Percentiles rank a stretch among this genome's conserved stretches.
These are phyloP conservation scores for Pseudomyrmex gracilis DNA, from an alignment of 1,140 invertebrate genomes.

Conservation along the genomic window DNA sequence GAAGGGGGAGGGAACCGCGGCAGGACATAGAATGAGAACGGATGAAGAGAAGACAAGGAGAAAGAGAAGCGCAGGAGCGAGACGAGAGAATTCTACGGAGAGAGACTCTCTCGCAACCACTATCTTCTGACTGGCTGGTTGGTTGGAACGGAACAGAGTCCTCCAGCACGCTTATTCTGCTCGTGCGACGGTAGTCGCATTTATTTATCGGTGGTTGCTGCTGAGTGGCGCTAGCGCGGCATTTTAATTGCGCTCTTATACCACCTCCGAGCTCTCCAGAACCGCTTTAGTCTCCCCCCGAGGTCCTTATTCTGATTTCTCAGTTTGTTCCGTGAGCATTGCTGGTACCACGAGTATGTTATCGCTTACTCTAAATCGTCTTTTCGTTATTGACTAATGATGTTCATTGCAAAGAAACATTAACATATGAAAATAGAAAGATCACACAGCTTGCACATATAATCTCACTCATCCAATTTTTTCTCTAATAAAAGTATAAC, in stretches of 20 bases:
- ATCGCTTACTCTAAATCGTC: conserved; percentile 71
- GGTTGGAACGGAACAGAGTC: conserved; percentile 67
- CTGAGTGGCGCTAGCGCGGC: conserved; percentile 85
- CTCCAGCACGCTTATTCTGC: conserved; percentile 80
- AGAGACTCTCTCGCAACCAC: conserved; percentile 66
- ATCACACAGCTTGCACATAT: conserved; percentile 10
- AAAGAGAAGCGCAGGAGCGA: conserved; percentile 30
- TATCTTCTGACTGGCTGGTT: conserved; percentile 66
- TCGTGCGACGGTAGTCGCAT: conserved; percentile 76
- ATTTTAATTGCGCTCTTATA: conserved; percentile 85
- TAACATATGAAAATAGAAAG: neutral
- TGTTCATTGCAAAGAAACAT: neutral
- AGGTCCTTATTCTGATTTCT: conserved; percentile 28
- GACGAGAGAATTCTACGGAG: conserved; percentile 66
- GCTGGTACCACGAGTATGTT: conserved; percentile 46
- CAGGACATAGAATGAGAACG: conserved; percentile 19
- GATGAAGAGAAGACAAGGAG: conserved; percentile 29
- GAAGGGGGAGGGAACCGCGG: conserved; percentile 29
- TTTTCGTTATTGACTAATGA: neutral
- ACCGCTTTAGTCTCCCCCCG: conserved; percentile 35
- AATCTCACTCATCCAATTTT: neutral
- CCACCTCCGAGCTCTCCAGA: conserved; percentile 74
- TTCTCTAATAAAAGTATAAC: neutral
- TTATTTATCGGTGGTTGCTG: conserved; percentile 85
- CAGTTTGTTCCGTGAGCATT: conserved; percentile 20